Evolutionary conservation across 2,113 vertebrate genomes (phyloP), one percentile per base, ranked within the genome.

Genomic region (Antennarius striatus): DNA sequence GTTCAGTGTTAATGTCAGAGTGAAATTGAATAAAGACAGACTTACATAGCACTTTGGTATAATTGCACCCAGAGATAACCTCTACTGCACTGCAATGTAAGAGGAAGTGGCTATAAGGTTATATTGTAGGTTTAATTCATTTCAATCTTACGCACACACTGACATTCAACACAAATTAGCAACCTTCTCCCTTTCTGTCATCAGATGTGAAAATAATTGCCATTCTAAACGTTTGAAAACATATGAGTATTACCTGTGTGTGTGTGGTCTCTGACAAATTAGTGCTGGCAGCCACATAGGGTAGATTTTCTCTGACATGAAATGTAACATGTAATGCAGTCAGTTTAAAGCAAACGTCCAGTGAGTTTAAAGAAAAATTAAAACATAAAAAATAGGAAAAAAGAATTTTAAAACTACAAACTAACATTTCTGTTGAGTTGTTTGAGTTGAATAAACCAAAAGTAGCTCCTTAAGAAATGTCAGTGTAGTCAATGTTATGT

Each of bases 141-240:
- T 49, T 5, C 11, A 32, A 4, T 63, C 29, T 11, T 10, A 30
- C 36, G 17, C 43, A 4, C 36, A 11, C 29, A 61, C n/a, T 60
- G 56, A 39, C 57, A 40, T 47, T 10, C 14, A 15, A n/a, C 9
- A 17, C n/a, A 13, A 39, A 81, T 79, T 63, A 55, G 16, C 53
- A 77, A n/a, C 53, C 53, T 9, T 53, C 58, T 29, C n/a, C 15
- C 52, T 30, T 22, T 22, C 30, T 62, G 29, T 49, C 73, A 62
- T 45, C 1, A 22, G 57, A 16, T 68, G 47, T 63, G 67, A 71
- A 71, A 74, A 74, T 73, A n/a, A 75, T 68, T 56, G 66, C 17
- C 17, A 3, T n/a, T 65, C 46, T 65, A 56, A 73, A n/a, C 48
- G 46, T n/a, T 63, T 76, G 29, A 64, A 70, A 73, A 80, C 57